These are phyloP conservation scores for Cataglyphis altisquamis DNA, from an alignment of 2,888 invertebrate species.

Conservation along the genomic window DNA sequence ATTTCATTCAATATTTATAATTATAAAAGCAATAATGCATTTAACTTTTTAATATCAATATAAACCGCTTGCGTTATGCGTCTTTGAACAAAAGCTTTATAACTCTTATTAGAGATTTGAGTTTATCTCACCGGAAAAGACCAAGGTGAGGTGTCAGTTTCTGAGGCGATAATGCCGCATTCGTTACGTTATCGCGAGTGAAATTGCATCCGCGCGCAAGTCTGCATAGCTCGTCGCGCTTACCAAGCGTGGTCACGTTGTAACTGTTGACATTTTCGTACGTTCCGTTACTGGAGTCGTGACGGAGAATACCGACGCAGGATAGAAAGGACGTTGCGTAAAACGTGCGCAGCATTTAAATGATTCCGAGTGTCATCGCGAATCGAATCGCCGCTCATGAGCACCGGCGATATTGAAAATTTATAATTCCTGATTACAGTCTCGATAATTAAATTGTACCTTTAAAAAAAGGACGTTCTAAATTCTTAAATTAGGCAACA, in stretches of 20 bases:
- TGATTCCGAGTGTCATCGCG: constrained; percentile 25
- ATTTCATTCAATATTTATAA: neutral
- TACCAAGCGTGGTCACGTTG: constrained; percentile 69
- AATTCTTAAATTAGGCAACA: neutral
- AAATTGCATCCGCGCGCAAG: constrained; percentile 51
- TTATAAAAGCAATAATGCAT: neutral
- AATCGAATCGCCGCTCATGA: constrained; percentile 34
- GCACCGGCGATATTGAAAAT: constrained; percentile 4
- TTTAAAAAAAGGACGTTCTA: neutral
- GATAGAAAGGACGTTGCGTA: constrained; percentile 64
- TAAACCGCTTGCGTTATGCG: neutral
- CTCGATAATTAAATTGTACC: neutral
- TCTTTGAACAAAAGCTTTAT: neutral
- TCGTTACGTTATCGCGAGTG: constrained; percentile 49
- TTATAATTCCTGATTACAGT: constrained; percentile 1
- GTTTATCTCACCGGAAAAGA: neutral
- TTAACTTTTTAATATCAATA: neutral
- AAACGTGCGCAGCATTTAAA: constrained; percentile 71
- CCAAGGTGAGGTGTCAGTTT: constrained; percentile 21
- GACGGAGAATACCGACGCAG: constrained; percentile 69
- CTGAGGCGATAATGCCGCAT: constrained; percentile 39
- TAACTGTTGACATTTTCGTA: constrained; percentile 74
- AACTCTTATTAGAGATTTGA: neutral
- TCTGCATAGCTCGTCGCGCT: constrained; percentile 49
- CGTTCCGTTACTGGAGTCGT: constrained; percentile 62